Conservation (phyloP, 2,797 vertebrate species). For the Australoheros facetus region DNA sequence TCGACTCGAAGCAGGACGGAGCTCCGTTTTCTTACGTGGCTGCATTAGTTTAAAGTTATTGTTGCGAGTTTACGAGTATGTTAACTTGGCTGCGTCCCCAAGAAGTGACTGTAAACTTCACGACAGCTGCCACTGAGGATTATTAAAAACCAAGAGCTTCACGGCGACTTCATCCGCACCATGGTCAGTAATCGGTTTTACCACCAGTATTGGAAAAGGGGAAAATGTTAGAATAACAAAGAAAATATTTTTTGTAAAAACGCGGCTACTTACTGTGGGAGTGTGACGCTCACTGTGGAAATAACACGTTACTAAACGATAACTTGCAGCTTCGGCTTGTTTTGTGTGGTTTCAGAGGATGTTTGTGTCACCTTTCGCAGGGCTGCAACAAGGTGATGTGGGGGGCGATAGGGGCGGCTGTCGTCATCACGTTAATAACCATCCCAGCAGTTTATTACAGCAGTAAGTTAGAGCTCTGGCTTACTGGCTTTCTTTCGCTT, state of each 20-base stretch:
- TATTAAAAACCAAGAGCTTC: conserved; percentile 32
- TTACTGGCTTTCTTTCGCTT: not conserved
- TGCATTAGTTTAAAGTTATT: not conserved
- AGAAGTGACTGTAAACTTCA: conserved; percentile 20
- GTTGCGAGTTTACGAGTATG: conserved; percentile 22
- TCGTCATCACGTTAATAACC: conserved; percentile 79
- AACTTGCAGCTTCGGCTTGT: not conserved
- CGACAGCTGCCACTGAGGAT: conserved; percentile 50
- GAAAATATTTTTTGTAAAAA: not conserved
- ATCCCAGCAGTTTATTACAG: conserved; percentile 79
- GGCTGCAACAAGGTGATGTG: conserved; percentile 76
- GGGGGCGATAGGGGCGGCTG: conserved; percentile 72
- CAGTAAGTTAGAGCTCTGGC: conserved; percentile 71
- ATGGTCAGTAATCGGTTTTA: conserved; percentile 79
- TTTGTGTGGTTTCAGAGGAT: not conserved
- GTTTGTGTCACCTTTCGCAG: conserved; percentile 64
- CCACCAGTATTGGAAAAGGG: not conserved
- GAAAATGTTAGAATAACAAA: accelerated
- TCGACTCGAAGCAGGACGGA: conserved; percentile 32
- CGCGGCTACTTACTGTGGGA: not conserved
- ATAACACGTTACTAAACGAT: no score
- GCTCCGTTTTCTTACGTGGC: conserved; percentile 21
- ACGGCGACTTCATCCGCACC: conserved; percentile 39
- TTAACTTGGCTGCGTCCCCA: conserved; percentile 9
- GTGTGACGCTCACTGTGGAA: not conserved